Conservation (phyloP, 2,113 vertebrate species). For the Pluvianellus socialis region DNA sequence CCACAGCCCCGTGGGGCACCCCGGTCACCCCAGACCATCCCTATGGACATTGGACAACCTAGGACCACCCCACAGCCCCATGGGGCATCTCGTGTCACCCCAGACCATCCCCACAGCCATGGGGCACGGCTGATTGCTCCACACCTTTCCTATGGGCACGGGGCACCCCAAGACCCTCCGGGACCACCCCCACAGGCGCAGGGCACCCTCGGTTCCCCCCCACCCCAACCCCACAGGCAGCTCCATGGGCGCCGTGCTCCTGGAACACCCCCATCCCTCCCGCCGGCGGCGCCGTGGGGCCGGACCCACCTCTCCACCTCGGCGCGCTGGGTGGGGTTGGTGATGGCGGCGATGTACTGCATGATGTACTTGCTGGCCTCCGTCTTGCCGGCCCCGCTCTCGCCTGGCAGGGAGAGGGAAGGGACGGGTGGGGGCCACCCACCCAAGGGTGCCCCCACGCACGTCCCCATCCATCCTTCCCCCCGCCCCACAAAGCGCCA, state of each 20-base stretch:
- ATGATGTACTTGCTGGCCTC: slow-evolving; percentile 95
- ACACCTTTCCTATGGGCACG: no score
- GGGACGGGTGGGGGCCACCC: neutral
- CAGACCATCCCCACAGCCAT: no score
- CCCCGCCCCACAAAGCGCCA: no score
- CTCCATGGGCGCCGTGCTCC: neutral
- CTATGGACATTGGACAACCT: neutral
- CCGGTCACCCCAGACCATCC: neutral
- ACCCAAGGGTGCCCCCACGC: no score
- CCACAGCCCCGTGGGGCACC: no score
- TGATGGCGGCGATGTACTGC: slow-evolving; percentile 93
- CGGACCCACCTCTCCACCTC: slow-evolving; percentile 88
- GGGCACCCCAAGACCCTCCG: no score
- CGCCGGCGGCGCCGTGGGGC: neutral
- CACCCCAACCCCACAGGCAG: neutral
- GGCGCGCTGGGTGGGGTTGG: slow-evolving; percentile 84
- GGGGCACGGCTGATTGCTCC: no score
- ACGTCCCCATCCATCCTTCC: no score
- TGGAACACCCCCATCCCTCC: neutral
- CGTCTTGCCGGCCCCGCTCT: slow-evolving; percentile 92
- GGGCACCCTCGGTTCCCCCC: neutral
- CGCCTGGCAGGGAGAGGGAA: slow-evolving; percentile 65
- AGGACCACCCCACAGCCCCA: neutral
- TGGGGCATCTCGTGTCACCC: no score
- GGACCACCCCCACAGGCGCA: neutral